Evolutionary conservation across 37 sponge, comb jelly and placozoan species (phyloP), one percentile per base, ranked within the genome.

Genomic region (Amphimedon queenslandica): DNA sequence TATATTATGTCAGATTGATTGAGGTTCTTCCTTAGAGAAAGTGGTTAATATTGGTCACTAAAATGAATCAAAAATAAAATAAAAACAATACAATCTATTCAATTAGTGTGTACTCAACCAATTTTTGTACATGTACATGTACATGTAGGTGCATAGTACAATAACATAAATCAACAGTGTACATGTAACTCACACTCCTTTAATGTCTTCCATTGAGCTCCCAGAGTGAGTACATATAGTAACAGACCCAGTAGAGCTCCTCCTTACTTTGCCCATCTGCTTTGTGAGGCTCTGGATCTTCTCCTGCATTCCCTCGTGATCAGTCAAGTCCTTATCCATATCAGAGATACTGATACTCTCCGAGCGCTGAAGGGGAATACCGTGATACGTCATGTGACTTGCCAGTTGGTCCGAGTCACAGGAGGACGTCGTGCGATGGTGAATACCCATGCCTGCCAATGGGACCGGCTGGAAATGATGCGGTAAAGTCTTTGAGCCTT

Each of bases 211-310:
- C 76, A 70, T 79, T 36, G 80, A 84, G 1, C 67, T 72, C 38
- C 77, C 69, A 42, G 78, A 78, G 39, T 71, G 67, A 37, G 63
- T 72, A 28, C 51, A 63, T 8, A 84, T 77, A 63, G 77, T 76
- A 35, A 84, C 39, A 64, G 78, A 77, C 6, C 84, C 84, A 40
- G 84, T 84, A 25, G 84, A 84, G 57, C 78, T 77, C 28, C 57
- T n/a, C 0, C 80, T 37, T 6, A 79, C 69, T 23, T 73, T 40
- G 10, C 86, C 75, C 27, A 84, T 57, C 4, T 57, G 57, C 37
- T 72, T 79, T 30, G 29, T 40, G 27, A 85, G 67, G 18, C 61
- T 51, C 31, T 47, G 70, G 0, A 51, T 70, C 30, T 69, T 82
- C 63, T 75, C 69, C 0, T 75, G 69, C 53, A 82, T 40, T 64